Conservation (phyloP, 2,113 vertebrate genomes). For the Hippocampus guttulatus region DNA sequence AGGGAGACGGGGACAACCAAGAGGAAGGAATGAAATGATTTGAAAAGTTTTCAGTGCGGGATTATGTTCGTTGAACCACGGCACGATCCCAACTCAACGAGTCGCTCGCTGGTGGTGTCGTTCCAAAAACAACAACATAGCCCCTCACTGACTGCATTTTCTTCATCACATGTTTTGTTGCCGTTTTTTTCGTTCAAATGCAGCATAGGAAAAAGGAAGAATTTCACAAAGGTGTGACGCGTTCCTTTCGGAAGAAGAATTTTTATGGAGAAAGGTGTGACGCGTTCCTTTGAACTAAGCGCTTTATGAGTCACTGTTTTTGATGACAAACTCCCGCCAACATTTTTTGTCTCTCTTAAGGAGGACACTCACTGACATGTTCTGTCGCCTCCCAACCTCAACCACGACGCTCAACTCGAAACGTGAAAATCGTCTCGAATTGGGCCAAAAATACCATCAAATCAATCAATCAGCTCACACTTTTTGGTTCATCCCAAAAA, state of each 20-base stretch:
- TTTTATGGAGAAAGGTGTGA: constrained; percentile 32
- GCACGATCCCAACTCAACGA: constrained; percentile 59
- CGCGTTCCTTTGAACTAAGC: constrained; percentile 69
- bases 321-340: constrained; percentile 43
- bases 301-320: constrained; percentile 61
- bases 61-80: constrained; percentile 77
- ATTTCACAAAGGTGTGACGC: constrained; percentile 41
- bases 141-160: constrained; percentile 40
- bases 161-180: constrained; percentile 27
- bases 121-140: constrained; percentile 61
- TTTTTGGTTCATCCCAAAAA: constrained; percentile 43
- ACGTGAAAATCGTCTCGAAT: constrained; percentile 46
- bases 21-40: constrained; percentile 38
- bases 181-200: constrained; percentile 39
- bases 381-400: neutral
- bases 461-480: constrained; percentile 44
- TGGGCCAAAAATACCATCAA: neutral
- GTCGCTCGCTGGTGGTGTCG: constrained; percentile 17
- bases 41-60: constrained; percentile 72
- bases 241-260: constrained; percentile 46
- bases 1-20: constrained; percentile 71
- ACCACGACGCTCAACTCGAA: constrained; percentile 37
- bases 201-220: constrained; percentile 60
- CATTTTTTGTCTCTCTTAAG: neutral
- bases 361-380: neutral